Conservation (phyloP, 2,113 vertebrate species). For the Leptocoma aspasia region DNA sequence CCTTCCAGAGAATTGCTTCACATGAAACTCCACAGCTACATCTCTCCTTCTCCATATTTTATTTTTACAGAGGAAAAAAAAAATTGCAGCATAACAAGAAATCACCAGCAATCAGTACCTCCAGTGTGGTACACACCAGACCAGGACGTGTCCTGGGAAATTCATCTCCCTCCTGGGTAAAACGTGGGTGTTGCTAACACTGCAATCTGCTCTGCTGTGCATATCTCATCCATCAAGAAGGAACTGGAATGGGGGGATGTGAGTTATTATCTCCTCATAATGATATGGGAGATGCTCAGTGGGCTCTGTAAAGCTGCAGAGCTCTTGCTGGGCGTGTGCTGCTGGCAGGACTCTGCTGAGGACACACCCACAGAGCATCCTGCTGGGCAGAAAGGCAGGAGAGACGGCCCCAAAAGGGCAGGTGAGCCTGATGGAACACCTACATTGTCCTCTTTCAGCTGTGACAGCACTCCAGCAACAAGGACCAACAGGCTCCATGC, state of each 20-base stretch:
- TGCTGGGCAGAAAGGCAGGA: not conserved
- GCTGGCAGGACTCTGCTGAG: not conserved
- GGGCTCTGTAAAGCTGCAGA: not conserved
- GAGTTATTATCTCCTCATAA: not conserved
- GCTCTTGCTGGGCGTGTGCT: not conserved
- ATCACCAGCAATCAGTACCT: not conserved
- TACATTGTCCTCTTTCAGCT: not conserved
- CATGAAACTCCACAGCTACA: not conserved
- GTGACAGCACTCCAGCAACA: not conserved
- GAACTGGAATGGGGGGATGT: not conserved
- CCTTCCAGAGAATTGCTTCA: not conserved
- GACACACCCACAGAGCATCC: fast-evolving
- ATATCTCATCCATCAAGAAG: not conserved
- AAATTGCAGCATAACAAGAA: not conserved
- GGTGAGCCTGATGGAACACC: not conserved
- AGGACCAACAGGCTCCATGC: not conserved
- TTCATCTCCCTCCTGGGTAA: not conserved
- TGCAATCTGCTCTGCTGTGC: not conserved
- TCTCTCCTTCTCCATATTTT: not conserved
- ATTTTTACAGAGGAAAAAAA: not conserved
- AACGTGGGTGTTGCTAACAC: not conserved
- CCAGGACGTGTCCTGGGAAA: not conserved
- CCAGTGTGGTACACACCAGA: not conserved
- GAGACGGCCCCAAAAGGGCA: not conserved
- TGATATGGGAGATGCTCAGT: not conserved